Conservation (phyloP, 2,797 vertebrate species). For the Glyptemys insculpta region DNA sequence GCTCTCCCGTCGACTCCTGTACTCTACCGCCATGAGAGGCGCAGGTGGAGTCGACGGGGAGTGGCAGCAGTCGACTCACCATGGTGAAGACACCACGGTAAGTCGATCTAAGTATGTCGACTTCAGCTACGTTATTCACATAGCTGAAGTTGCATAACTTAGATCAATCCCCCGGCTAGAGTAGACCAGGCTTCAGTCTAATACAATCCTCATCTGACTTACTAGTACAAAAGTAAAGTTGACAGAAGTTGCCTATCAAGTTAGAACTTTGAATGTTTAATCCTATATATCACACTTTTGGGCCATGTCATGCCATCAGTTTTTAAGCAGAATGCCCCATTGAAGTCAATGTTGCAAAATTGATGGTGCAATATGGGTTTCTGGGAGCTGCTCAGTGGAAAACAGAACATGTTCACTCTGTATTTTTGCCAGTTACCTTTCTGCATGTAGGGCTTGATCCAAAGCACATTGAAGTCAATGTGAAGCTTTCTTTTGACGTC, state of each 20-base stretch:
- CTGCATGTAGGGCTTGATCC: background rate
- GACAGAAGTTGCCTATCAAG: background rate
- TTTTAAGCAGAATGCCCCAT: background rate
- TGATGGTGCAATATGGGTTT: background rate
- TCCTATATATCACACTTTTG: background rate
- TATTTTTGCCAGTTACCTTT: background rate
- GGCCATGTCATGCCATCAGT: background rate
- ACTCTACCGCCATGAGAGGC: too few species aligned
- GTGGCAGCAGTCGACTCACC: too few species aligned
- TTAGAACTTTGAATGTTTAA: background rate
- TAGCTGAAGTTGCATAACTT: too few species aligned
- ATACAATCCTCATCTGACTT: background rate
- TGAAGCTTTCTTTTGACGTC: background rate
- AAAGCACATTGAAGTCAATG: background rate
- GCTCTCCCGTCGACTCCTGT: too few species aligned
- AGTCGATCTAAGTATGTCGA: too few species aligned
- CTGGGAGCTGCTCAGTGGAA: background rate
- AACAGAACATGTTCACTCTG: background rate
- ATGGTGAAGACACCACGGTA: too few species aligned
- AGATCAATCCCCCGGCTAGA: too few species aligned
- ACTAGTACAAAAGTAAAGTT: background rate
- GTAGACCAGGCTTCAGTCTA: background rate
- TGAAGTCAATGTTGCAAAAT: background rate
- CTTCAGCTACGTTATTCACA: too few species aligned
- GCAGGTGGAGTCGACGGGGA: too few species aligned